These are phyloP conservation scores for Atractosteus spatula DNA, from an alignment of 2,113 vertebrate genomes.

Conservation along the genomic window DNA sequence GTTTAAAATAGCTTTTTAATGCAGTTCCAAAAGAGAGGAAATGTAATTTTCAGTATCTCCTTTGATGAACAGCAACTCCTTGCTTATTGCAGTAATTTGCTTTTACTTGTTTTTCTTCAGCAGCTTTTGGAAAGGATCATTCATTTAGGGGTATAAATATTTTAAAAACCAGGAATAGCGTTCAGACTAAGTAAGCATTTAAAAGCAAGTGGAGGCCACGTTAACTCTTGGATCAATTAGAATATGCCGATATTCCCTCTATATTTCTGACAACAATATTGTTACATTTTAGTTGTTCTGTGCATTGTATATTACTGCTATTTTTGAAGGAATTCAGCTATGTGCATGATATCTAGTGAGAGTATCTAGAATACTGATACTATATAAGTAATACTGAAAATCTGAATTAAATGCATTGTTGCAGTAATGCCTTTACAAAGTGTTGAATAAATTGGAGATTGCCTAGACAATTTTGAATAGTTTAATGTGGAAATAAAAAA, in stretches of 20 bases:
- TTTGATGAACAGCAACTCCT: neutral
- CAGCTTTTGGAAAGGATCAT: neutral
- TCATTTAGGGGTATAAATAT: slow-evolving; percentile 8
- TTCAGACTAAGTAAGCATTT: neutral
- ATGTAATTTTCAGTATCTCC: slow-evolving; percentile 7
- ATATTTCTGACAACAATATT: neutral
- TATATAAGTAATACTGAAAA: no score
- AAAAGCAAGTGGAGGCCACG: neutral
- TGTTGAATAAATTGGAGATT: no score
- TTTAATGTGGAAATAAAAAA: no score
- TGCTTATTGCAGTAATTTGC: no score
- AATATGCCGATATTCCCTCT: neutral
- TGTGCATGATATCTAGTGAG: no score
- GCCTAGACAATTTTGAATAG: no score
- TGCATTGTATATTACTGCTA: no score
- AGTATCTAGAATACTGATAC: no score
- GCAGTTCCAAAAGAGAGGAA: slow-evolving; percentile 7
- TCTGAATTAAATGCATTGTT: no score
- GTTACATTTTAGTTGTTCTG: no score
- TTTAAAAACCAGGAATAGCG: neutral
- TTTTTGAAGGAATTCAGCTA: no score
- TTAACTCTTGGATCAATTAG: neutral
- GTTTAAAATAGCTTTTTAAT: slow-evolving; percentile 8
- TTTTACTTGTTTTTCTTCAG: neutral
- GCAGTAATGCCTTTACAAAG: no score